phyloP scores from a whole-genome alignment of 2,113 vertebrate species.

The Megalops atlanticus region DNA sequence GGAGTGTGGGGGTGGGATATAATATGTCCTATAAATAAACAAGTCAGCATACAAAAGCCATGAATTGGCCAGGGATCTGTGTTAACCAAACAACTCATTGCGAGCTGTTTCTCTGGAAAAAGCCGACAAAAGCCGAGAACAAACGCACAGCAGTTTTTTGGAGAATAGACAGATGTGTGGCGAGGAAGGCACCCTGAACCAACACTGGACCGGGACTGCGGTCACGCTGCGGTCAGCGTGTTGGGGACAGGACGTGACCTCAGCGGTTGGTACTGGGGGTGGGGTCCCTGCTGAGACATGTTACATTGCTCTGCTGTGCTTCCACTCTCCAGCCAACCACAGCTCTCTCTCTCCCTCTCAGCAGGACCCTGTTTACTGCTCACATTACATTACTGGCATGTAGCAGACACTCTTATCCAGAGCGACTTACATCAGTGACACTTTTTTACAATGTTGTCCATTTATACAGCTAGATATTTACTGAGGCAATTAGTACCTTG shows the following conservation, averaged over 20 bases:
- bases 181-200: background rate
- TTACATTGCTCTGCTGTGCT: background rate
- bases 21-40: background rate
- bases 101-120: background rate
- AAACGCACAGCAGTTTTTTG: background rate
- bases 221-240: background rate
- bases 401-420: no score
- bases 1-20: background rate
- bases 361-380: background rate
- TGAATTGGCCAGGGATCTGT: background rate
- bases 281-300: background rate
- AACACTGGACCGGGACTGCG: background rate
- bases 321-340: background rate
- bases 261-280: background rate
- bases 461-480: no score
- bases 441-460: no score
- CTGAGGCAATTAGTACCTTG: no score
- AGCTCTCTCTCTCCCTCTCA: background rate
- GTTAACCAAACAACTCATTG: background rate
- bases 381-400: background rate
- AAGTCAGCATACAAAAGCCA: background rate
- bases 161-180: background rate
- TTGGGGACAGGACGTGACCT: slow-evolving; percentile 5
- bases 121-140: background rate
- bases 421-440: no score